phyloP scores from a whole-genome alignment of 2,113 vertebrate genomes.

The Propithecus coquereli region DNA sequence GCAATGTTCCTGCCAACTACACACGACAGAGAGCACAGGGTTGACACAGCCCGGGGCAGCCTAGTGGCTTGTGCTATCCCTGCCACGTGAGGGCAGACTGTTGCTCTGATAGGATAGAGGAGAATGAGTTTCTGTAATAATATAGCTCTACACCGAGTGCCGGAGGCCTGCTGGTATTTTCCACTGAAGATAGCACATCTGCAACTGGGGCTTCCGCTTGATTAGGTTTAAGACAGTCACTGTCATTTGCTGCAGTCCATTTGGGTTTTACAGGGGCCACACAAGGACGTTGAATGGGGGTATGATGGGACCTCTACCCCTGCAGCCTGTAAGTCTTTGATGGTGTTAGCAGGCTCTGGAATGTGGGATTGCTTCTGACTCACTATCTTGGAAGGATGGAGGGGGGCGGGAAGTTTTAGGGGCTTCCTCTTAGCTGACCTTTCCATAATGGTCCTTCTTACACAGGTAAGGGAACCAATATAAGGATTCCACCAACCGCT shows the following conservation, averaged over 20 bases:
- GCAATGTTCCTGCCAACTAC: not conserved
- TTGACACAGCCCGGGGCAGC: not conserved
- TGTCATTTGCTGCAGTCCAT: no score
- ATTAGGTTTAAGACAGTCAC: not conserved
- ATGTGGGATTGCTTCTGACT: not conserved
- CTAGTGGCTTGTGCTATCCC: not conserved
- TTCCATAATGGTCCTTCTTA: not conserved
- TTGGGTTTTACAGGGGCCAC: not conserved
- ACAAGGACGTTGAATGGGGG: not conserved
- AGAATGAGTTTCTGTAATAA: not conserved
- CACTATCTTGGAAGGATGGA: not conserved
- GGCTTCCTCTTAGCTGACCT: not conserved
- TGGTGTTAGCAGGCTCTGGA: not conserved
- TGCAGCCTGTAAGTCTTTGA: not conserved
- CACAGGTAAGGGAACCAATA: not conserved
- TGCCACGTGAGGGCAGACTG: not conserved
- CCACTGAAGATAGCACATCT: not conserved
- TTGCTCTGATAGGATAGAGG: not conserved
- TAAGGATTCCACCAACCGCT: not conserved
- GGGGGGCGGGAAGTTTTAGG: not conserved
- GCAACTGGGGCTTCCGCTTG: not conserved
- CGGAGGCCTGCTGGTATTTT: not conserved
- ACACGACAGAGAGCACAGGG: not conserved
- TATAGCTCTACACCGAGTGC: not conserved
- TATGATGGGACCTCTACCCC: not conserved